These are phyloP conservation scores for Dermatemys mawii DNA, from an alignment of 2,113 vertebrate species.

Conservation along the genomic window DNA sequence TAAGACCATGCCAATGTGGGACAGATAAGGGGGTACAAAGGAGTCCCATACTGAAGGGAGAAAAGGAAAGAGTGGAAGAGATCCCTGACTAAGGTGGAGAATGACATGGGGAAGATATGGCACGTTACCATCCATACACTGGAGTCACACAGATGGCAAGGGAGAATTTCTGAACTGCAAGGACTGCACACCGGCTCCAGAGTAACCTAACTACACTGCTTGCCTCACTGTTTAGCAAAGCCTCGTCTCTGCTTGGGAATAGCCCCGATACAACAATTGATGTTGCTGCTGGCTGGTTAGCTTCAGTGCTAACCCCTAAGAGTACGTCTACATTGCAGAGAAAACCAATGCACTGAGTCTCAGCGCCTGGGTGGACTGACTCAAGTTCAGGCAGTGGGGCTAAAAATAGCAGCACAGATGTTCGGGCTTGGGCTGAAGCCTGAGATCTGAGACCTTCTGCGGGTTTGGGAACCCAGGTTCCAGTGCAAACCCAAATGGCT, in stretches of 20 bases:
- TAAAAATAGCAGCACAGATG: background rate
- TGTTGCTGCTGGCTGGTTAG: background rate
- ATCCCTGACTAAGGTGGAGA: background rate
- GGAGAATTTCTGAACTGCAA: accelerated
- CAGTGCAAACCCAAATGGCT: background rate
- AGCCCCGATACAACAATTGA: background rate
- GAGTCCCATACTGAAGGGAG: background rate
- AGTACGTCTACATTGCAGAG: background rate
- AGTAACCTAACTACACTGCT: background rate
- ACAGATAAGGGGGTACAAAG: background rate
- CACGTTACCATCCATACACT: background rate
- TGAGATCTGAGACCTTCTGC: background rate
- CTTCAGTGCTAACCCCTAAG: background rate
- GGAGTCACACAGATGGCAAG: background rate
- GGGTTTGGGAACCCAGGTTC: background rate
- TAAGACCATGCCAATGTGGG: accelerated
- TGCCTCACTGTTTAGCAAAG: background rate
- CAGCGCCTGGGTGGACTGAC: background rate
- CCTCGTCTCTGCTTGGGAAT: background rate
- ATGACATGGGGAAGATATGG: background rate
- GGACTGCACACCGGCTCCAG: accelerated
- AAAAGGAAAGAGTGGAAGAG: accelerated
- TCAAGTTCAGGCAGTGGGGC: background rate
- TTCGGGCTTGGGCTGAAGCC: background rate
- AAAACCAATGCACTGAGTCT: background rate